Evolutionary conservation across 2,888 invertebrate genomes (phyloP).

Genomic region (Nomada flava): DNA sequence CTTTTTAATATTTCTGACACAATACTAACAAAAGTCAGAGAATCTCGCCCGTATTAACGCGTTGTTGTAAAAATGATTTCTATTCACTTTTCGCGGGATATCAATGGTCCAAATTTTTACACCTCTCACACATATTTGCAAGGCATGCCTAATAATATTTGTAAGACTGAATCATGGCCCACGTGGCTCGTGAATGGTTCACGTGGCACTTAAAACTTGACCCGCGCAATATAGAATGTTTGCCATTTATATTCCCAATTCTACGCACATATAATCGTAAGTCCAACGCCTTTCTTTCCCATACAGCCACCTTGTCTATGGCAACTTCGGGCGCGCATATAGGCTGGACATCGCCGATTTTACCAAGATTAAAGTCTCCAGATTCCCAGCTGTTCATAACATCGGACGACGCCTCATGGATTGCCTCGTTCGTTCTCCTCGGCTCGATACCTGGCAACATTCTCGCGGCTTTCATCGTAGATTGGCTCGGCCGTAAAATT

Average conservation of each 20-base stretch:
- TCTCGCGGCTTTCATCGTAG: conserved; percentile 86
- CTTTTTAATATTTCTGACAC: no score
- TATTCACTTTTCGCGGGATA: no score
- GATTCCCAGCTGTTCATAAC: conserved; percentile 78
- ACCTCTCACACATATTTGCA: no score
- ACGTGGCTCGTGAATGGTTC: no score
- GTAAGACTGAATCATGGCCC: no score
- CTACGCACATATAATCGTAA: not conserved
- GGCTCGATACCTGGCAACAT: conserved; percentile 87
- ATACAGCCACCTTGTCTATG: conserved; percentile 79
- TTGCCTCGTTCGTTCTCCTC: conserved; percentile 86
- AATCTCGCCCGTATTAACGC: no score
- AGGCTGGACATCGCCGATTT: conserved; percentile 83
- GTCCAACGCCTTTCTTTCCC: not conserved
- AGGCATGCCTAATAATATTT: no score
- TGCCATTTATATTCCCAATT: not conserved
- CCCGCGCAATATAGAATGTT: no score
- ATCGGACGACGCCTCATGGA: conserved; percentile 82
- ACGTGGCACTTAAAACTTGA: no score
- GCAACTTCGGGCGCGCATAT: conserved; percentile 81
- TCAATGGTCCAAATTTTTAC: no score
- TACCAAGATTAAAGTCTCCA: conserved; percentile 78
- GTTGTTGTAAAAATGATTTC: no score
- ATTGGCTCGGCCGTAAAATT: conserved; percentile 86
- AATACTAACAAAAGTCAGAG: no score